Base-by-base conservation (phyloP, 1,140 invertebrate genomes). In the Danaus plexippus region DNA sequence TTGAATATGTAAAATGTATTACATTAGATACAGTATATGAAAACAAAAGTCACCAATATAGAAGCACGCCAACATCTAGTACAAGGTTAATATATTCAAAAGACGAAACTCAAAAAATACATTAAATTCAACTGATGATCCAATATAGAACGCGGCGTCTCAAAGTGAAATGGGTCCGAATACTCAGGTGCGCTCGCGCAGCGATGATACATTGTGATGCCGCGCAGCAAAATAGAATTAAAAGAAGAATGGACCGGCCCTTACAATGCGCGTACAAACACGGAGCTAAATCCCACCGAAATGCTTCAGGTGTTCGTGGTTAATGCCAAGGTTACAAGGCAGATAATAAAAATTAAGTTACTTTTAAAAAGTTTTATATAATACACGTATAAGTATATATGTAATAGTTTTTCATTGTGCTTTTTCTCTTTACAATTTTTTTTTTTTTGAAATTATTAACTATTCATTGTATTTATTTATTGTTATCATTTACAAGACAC, bases 161-260 rank as follows among this genome's bases (percentile, higher is more conserved):
- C 75, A 83, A 77, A 79, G 73, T 71, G 66, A 77, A 78, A 77
- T 72, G 74, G 67, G 73, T 78, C 72, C 66, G 70, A 80, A 85
- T 85, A 82, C 79, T 85, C 81, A 85, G 79, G 81, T 83, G 77
- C 68, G 65, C 66, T 65, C 61, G 62, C 65, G 63, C 61, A 56
- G 43, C 63, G 63, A 67, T 52, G 73, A 73, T 76, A 82, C 80
- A 82, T 75, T 80, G 79, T 79, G 75, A 73, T 61, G 67, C 62
- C 61, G 61, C 66, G 64, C 58, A 63, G 68, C 64, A 82, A 84
- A 84, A 84, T 80, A 80, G 73, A 80, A 77, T 78, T 81, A 80
- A 84, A 83, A 80, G 73, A 73, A 81, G 75, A 81, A 84, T 84
- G 74, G 65, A 65, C 61, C 66, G 64, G 70, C 67, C 69, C 70